Evolutionary conservation across 2,888 invertebrate genomes (phyloP).

Genomic region (Parnassius smintheus): DNA sequence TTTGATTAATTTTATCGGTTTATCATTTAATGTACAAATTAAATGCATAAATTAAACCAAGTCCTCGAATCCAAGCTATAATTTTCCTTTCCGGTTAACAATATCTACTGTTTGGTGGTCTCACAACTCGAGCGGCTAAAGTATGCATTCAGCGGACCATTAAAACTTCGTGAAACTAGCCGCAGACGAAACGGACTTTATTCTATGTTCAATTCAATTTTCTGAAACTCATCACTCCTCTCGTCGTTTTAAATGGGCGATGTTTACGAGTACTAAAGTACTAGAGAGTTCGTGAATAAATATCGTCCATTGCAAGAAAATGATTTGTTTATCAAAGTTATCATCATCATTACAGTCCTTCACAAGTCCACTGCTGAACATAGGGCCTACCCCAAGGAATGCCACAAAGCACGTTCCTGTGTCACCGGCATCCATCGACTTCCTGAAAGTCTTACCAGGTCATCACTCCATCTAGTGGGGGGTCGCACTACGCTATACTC

Average conservation of each 20-base stretch:
- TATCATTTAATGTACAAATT: neutral
- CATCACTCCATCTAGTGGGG: too few relatives aligned
- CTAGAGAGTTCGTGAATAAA: too few relatives aligned
- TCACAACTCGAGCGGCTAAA: slow-evolving; percentile 37
- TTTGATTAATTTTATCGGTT: too few relatives aligned
- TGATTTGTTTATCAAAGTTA: too few relatives aligned
- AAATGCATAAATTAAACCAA: neutral
- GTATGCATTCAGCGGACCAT: slow-evolving; percentile 56
- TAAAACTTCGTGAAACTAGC: slow-evolving; percentile 51
- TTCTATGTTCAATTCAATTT: slow-evolving; percentile 2
- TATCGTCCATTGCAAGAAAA: too few relatives aligned
- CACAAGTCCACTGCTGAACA: too few relatives aligned
- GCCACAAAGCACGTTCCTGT: too few relatives aligned
- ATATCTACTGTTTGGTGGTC: slow-evolving; percentile 34
- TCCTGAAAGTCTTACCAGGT: too few relatives aligned
- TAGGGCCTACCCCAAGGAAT: too few relatives aligned
- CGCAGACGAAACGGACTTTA: slow-evolving; percentile 14
- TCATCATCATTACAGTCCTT: too few relatives aligned
- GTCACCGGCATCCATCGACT: too few relatives aligned
- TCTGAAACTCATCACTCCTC: slow-evolving; percentile 4
- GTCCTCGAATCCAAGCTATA: slow-evolving; percentile 4
- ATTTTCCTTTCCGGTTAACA: slow-evolving; percentile 12
- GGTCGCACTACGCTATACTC: too few relatives aligned
- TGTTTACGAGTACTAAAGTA: neutral
- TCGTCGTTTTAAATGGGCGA: slow-evolving; percentile 3